These are phyloP conservation scores for Cygnus olor DNA, from an alignment of 2,797 vertebrate genomes.

Conservation along the genomic window DNA sequence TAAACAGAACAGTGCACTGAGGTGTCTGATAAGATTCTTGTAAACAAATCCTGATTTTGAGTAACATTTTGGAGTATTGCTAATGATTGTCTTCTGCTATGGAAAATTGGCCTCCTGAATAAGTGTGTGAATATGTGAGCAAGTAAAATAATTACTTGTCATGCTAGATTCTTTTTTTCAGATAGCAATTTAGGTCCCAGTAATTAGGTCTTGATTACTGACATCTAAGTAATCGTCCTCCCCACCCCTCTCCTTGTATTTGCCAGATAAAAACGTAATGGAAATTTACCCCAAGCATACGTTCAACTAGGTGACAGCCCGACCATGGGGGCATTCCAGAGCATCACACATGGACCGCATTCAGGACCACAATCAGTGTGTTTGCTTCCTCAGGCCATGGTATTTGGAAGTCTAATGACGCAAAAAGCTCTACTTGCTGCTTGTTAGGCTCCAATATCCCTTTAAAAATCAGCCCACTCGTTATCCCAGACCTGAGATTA, in stretches of 20 bases:
- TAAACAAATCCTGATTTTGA: background rate
- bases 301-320: background rate
- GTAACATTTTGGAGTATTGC: background rate
- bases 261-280: background rate
- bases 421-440: background rate
- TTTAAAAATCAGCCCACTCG: background rate
- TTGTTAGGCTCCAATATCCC: background rate
- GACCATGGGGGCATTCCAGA: background rate
- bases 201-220: background rate
- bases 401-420: background rate
- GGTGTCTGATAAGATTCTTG: background rate
- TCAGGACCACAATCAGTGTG: background rate
- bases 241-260: background rate
- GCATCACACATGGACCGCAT: background rate
- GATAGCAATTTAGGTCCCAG: background rate
- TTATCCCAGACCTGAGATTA: background rate
- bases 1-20: background rate
- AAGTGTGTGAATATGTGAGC: background rate
- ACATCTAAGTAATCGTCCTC: background rate
- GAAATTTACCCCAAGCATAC: background rate
- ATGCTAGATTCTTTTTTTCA: background rate
- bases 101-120: slow-evolving; percentile 4
- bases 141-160: slow-evolving; percentile 27
- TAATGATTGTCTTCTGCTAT: slow-evolving; percentile 5
- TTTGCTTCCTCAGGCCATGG: background rate